Percentiles rank a stretch among this genome's conserved stretches.
phyloP scores from a whole-genome alignment of 2,888 invertebrate species.

The Anthophora plumipes region DNA sequence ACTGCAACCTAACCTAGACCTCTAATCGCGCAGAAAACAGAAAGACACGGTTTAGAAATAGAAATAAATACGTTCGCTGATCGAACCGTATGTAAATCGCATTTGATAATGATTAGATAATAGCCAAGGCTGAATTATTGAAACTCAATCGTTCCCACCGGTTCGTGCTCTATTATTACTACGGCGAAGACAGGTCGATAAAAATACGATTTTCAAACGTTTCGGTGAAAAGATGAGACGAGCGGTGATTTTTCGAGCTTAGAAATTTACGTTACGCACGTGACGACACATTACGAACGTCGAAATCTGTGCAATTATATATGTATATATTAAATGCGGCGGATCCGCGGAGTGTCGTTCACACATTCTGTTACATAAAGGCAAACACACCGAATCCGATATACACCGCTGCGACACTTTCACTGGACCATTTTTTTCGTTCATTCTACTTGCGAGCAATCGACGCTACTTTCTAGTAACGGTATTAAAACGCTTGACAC shows the following conservation, averaged over 20 bases:
- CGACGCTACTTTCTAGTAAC: slow-evolving; percentile 66
- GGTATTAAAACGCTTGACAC: slow-evolving; percentile 51
- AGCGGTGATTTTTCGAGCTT: neutral
- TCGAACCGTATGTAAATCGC: neutral
- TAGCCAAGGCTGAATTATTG: slow-evolving; percentile 5
- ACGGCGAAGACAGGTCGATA: neutral
- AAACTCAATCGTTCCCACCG: slow-evolving; percentile 3
- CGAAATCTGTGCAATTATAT: slow-evolving; percentile 17
- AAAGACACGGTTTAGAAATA: neutral
- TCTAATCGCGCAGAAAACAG: neutral
- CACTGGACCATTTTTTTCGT: slow-evolving; percentile 64
- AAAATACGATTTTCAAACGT: neutral
- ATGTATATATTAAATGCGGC: slow-evolving; percentile 8
- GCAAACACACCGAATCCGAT: slow-evolving; percentile 53
- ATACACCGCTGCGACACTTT: slow-evolving; percentile 60
- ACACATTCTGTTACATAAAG: slow-evolving; percentile 61
- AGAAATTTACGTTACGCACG: slow-evolving; percentile 12
- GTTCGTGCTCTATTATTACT: neutral
- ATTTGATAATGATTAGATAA: slow-evolving; percentile 14
- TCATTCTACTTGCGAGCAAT: slow-evolving; percentile 41
- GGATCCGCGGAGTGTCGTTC: slow-evolving; percentile 24
- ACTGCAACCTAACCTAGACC: neutral
- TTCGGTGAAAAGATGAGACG: neutral
- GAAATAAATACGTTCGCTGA: slow-evolving; percentile 10
- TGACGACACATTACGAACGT: neutral